Conservation (phyloP, 2,797 vertebrate genomes). For the Gadopsis marmoratus region DNA sequence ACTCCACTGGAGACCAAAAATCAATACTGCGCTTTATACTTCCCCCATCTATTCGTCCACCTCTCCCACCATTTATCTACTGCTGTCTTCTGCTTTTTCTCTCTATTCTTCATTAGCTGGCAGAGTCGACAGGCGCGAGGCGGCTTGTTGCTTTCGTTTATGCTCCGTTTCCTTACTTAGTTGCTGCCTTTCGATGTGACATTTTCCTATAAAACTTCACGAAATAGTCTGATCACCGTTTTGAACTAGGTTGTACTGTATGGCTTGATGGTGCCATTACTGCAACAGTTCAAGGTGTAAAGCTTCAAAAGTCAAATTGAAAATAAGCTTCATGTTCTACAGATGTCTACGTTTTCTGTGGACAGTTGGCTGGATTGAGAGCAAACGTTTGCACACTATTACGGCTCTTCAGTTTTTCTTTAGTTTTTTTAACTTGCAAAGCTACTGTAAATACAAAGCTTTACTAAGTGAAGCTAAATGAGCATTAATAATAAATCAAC, state of each 20-base stretch:
- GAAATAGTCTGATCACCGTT: background rate
- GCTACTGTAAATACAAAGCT: background rate
- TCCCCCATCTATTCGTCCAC: constrained; percentile 69
- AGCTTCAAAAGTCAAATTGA: background rate
- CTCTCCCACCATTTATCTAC: constrained; percentile 52
- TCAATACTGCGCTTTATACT: constrained; percentile 80
- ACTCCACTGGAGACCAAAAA: constrained; percentile 77
- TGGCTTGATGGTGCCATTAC: background rate
- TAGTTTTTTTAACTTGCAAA: background rate
- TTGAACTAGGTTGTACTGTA: background rate
- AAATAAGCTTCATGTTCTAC: background rate
- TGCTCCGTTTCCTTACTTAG: constrained; percentile 8
- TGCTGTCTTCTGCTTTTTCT: constrained; percentile 52
- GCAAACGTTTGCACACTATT: background rate
- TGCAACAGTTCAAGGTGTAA: background rate
- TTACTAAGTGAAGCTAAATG: background rate
- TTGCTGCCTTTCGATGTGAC: background rate
- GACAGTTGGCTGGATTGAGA: background rate
- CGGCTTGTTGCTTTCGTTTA: constrained; percentile 16
- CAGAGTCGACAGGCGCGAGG: constrained; percentile 25
- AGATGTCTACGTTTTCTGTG: background rate
- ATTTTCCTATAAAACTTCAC: background rate
- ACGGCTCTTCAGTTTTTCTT: background rate
- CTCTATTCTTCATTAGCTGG: constrained; percentile 32
- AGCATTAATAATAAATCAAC: background rate